A percentile compares a stretch with the other conserved stretches of the same genome.
phyloP scores from a whole-genome alignment of 2,797 vertebrate genomes.

The Peromyscus nudipes region DNA sequence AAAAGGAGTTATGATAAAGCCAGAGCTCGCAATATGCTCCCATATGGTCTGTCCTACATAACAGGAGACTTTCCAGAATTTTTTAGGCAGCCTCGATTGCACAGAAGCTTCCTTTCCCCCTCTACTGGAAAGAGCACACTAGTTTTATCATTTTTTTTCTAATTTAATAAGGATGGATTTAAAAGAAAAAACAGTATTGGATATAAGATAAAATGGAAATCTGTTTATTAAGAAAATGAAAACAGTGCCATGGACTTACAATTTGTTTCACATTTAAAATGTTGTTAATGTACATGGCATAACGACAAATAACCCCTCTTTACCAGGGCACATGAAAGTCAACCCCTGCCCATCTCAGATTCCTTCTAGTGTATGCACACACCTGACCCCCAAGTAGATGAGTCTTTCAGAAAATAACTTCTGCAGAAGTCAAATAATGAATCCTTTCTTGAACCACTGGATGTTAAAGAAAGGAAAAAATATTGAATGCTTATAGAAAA shows the following conservation, averaged over 20 bases:
- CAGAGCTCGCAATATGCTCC: not conserved
- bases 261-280: not conserved
- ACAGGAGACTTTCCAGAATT: not conserved
- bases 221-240: not conserved
- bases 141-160: not conserved
- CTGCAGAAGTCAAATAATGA: not conserved
- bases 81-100: not conserved
- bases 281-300: not conserved
- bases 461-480: not conserved
- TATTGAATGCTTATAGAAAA: not conserved
- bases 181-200: not conserved
- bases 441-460: not conserved
- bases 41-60: not conserved
- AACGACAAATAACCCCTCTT: not conserved
- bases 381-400: not conserved
- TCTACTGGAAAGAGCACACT: fast-evolving
- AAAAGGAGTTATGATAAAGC: not conserved
- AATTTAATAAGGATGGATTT: not conserved
- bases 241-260: not conserved
- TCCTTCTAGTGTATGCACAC: not conserved
- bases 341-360: not conserved
- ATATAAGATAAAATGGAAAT: not conserved
- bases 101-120: not conserved
- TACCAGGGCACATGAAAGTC: not conserved
- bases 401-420: not conserved